Conservation (phyloP, 35 echinoderm and acorn worm species). For the Lytechinus variegatus region DNA sequence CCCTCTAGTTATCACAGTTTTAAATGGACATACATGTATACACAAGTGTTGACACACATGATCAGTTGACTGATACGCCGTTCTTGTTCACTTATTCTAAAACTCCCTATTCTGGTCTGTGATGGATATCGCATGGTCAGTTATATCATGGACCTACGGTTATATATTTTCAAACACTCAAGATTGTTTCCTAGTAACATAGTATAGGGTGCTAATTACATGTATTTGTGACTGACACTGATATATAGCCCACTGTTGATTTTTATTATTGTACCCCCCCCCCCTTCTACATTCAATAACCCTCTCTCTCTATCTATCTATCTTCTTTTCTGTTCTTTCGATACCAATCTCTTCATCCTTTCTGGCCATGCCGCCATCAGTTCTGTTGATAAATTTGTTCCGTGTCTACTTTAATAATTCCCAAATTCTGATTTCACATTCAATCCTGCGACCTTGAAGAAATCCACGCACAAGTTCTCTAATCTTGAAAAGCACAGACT, state of each 20-base stretch:
- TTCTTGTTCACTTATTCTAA: neutral
- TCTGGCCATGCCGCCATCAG: too few species aligned
- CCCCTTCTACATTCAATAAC: neutral
- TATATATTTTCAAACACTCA: neutral
- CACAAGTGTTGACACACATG: neutral
- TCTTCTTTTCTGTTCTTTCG: neutral
- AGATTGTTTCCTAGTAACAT: neutral
- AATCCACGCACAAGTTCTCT: too few species aligned
- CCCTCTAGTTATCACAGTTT: too few species aligned
- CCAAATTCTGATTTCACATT: too few species aligned
- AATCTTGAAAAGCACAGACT: too few species aligned
- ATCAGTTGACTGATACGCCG: neutral
- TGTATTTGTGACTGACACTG: neutral
- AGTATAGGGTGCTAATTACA: neutral
- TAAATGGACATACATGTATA: too few species aligned
- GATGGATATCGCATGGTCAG: too few species aligned
- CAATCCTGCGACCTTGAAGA: too few species aligned
- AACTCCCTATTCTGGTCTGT: too few species aligned
- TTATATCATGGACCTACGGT: neutral
- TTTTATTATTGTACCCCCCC: neutral
- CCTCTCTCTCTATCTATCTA: neutral
- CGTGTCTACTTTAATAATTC: too few species aligned
- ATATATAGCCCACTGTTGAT: neutral
- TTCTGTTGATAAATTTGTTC: too few species aligned
- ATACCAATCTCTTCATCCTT: too few species aligned